Evolutionary conservation across 2,797 vertebrate genomes (phyloP).

Genomic region (Eremophila alpestris): DNA sequence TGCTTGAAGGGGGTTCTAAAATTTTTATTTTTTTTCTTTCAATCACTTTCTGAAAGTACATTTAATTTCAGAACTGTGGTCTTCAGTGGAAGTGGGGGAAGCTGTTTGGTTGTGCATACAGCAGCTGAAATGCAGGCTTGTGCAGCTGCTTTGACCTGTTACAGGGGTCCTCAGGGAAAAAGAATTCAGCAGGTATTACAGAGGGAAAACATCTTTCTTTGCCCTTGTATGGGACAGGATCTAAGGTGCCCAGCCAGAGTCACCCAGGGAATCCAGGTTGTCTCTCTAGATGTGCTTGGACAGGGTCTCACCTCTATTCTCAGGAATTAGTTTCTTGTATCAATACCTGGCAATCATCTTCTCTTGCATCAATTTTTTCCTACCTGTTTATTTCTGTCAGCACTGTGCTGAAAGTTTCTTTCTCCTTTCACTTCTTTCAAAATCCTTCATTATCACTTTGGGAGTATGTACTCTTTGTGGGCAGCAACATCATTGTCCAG

Average conservation of each 20-base stretch:
- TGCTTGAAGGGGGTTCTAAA: background rate
- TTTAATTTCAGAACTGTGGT: background rate
- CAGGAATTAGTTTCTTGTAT: background rate
- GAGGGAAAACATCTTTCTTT: background rate
- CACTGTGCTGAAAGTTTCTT: background rate
- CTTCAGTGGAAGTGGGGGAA: background rate
- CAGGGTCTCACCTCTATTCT: background rate
- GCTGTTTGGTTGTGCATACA: background rate
- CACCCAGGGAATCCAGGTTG: rapidly evolving
- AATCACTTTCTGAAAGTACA: rapidly evolving
- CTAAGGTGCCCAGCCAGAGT: background rate
- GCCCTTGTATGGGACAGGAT: background rate
- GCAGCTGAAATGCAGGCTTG: background rate
- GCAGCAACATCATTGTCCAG: background rate
- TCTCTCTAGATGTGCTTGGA: background rate
- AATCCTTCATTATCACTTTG: background rate
- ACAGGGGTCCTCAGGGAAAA: background rate
- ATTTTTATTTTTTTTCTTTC: background rate
- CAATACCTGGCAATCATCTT: background rate
- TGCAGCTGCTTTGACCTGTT: background rate
- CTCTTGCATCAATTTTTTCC: background rate
- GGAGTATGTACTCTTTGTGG: background rate
- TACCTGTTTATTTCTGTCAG: background rate
- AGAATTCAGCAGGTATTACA: background rate
- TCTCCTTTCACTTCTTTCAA: background rate